phyloP scores from a whole-genome alignment of 2,113 vertebrate genomes.

The Clupea harengus region DNA sequence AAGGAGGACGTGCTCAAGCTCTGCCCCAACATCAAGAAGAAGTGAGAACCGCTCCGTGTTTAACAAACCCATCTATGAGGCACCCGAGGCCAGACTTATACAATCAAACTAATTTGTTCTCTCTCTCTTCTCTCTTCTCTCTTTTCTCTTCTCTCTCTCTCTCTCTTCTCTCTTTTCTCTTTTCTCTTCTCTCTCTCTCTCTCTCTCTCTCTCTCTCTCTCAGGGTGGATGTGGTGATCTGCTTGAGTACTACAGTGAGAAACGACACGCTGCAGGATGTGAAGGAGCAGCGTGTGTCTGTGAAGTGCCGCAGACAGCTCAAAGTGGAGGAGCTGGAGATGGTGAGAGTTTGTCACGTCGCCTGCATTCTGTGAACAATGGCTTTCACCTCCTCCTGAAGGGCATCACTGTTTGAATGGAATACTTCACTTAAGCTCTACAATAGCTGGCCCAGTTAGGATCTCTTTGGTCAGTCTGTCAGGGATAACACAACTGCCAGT shows the following conservation, averaged over 20 bases:
- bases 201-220: neutral
- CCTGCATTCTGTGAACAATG: too few relatives aligned
- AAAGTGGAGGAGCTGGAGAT: constrained; percentile 95
- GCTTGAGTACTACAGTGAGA: constrained; percentile 91
- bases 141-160: neutral
- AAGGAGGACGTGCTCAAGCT: constrained; percentile 73
- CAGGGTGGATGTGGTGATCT: constrained; percentile 97
- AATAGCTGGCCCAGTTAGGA: too few relatives aligned
- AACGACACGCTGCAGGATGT: constrained; percentile 94
- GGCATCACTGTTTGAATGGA: neutral
- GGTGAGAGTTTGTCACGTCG: constrained; percentile 69
- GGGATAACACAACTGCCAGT: too few relatives aligned
- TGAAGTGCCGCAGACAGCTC: constrained; percentile 94
- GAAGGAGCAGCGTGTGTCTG: constrained; percentile 89
- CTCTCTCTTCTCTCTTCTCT: neutral
- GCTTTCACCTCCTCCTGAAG: neutral
- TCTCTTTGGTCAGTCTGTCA: neutral
- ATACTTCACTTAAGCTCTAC: neutral
- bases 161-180: neutral
- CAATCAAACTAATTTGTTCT: neutral
- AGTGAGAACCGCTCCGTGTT: constrained; percentile 71
- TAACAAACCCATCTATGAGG: too few relatives aligned
- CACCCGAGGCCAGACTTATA: neutral
- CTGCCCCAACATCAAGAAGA: constrained; percentile 97
- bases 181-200: neutral